Evolutionary conservation across 2,113 vertebrate genomes (phyloP).

Genomic region (Tachuris rubrigastra): DNA sequence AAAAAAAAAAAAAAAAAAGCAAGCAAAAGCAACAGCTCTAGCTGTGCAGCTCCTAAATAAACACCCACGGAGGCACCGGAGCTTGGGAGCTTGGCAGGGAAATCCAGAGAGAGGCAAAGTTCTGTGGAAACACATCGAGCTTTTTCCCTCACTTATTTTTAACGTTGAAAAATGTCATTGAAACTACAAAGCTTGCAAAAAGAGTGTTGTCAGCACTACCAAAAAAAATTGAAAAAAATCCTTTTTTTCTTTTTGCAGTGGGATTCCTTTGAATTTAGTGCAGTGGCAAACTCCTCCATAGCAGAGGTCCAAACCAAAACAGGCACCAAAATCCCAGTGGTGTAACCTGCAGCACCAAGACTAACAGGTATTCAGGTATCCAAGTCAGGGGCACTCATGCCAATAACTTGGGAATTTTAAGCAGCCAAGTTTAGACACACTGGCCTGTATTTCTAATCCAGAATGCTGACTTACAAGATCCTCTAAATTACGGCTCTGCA

Average conservation of each 20-base stretch:
- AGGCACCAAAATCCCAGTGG: neutral
- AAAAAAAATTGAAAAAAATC: neutral
- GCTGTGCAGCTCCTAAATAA: constrained; percentile 7
- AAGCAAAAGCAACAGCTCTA: neutral
- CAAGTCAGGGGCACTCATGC: neutral
- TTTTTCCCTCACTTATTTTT: constrained; percentile 8
- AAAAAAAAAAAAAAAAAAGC: neutral
- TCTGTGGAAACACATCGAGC: neutral
- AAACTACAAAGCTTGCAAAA: constrained; percentile 9
- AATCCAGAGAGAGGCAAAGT: constrained; percentile 28
- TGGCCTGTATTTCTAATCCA: neutral
- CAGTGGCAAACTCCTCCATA: neutral
- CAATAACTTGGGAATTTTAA: neutral
- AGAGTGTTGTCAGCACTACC: neutral
- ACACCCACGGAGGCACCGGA: neutral
- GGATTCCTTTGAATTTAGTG: neutral
- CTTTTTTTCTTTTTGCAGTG: neutral
- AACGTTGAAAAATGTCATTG: neutral
- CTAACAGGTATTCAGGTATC: neutral
- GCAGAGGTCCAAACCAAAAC: neutral
- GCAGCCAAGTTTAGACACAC: neutral
- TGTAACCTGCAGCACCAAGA: accelerated
- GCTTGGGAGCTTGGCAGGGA: neutral
- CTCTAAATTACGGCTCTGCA: neutral
- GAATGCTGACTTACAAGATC: neutral